Percentiles rank a stretch among this genome's conserved stretches.
Evolutionary conservation across 2,797 vertebrate genomes (phyloP).

Genomic region (Hippocampus kuda): DNA sequence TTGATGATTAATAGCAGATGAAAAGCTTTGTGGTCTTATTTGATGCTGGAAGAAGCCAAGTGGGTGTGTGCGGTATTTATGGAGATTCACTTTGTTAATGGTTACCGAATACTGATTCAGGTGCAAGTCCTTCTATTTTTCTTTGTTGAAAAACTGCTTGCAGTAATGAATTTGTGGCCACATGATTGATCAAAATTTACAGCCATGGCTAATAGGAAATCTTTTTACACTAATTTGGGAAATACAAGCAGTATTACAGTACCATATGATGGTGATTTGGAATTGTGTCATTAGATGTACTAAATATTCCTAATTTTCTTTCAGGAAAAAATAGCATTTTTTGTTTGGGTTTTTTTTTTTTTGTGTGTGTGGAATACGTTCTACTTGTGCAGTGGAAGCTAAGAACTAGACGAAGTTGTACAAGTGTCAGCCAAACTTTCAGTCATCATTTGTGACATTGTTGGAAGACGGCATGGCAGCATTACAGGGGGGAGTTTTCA

Average conservation of each 20-base stretch:
- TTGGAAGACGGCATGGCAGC: too few relatives aligned
- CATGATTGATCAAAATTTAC: not conserved
- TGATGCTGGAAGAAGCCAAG: not conserved
- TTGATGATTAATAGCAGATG: not conserved
- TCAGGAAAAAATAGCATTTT: not conserved
- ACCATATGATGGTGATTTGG: not conserved
- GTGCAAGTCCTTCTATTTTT: not conserved
- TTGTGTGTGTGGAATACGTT: too few relatives aligned
- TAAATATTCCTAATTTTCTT: not conserved
- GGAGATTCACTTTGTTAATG: not conserved
- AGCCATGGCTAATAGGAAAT: not conserved
- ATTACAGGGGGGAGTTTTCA: too few relatives aligned
- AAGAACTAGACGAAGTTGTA: too few relatives aligned
- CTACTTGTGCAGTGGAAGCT: too few relatives aligned
- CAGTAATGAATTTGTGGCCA: not conserved
- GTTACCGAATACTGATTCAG: not conserved
- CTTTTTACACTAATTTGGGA: not conserved
- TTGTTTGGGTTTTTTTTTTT: not conserved
- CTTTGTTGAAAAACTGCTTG: not conserved
- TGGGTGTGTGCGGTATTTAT: not conserved
- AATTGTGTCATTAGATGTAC: not conserved
- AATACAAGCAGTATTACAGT: not conserved
- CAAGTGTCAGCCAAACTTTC: too few relatives aligned
- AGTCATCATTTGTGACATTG: too few relatives aligned
- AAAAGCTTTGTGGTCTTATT: not conserved